Evolutionary conservation across 1,140 invertebrate species (phyloP), one percentile per base, ranked within the genome.

Genomic region (Lysiphlebus fabarum): DNA sequence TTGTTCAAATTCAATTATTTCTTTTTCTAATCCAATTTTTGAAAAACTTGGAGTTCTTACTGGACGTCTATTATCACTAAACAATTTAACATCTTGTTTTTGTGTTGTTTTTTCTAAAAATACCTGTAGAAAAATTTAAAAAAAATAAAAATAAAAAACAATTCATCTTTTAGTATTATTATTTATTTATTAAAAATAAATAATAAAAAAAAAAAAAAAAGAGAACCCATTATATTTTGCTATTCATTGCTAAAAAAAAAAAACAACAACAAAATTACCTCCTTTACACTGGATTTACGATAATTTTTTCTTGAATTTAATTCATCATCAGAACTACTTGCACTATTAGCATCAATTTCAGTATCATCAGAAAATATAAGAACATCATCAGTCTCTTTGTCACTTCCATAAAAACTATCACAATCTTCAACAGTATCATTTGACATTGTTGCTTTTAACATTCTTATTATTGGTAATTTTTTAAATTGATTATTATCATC

Each of bases 301-400:
- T 2, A 26, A 2, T 26, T 26, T 2, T 26, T 26, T 26, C 2
- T 26, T 26, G 49, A 51, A 36, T 36, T 51, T 38, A 36, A 37
- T 36, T 51, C 72, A 37, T 74, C 77, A 69, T 82, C 69, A 6
- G 74, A 76, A 47, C 73, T 77, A 36, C 74, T 76, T 60, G 70
- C 74, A 55, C 63, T 73, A 55, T 63, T 68, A 66, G 70, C 66
- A 64, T 83, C 73, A 68, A 83, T 71, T 76, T 82, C 74, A 63
- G 81, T 78, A 67, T 84, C 82, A 67, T 89, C 88, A 33, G 87
- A 89, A 75, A 90, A 90, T 51, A 87, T 85, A 44, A 87, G 75
- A 53, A 83, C 80, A 60, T 89, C 86, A 56, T 85, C 83, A 38
- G 81, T 82, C 63, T 86, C 85, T 70, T 85, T 87, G 58, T 87